Evolutionary conservation across 2,797 vertebrate species (phyloP).

Genomic region (Cottoperca gobio): DNA sequence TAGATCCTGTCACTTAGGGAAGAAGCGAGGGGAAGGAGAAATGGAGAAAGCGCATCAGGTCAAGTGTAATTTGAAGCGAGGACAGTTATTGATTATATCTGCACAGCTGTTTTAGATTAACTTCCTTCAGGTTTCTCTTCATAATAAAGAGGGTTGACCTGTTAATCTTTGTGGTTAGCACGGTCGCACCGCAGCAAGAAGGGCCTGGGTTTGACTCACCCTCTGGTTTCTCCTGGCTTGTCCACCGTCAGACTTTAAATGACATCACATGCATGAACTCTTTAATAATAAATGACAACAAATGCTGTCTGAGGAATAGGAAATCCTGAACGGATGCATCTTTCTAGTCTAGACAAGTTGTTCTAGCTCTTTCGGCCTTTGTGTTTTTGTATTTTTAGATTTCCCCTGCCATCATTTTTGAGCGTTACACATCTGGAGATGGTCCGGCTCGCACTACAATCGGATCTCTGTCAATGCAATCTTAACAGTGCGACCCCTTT

Average conservation of each 20-base stretch:
- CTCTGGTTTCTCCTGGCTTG: not conserved
- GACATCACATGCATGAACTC: not conserved
- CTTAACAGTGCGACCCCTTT: not conserved
- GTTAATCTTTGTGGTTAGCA: no score
- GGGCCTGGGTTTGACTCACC: not conserved
- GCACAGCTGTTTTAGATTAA: not conserved
- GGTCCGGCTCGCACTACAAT: not conserved
- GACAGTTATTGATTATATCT: not conserved
- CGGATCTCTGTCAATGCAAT: not conserved
- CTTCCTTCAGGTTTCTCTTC: not conserved
- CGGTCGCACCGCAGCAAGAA: not conserved
- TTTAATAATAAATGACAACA: not conserved
- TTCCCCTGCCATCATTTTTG: not conserved
- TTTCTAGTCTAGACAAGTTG: not conserved
- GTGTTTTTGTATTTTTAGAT: not conserved
- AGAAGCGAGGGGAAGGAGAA: not conserved
- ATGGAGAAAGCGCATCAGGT: not conserved
- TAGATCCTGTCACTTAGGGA: constrained; percentile 1
- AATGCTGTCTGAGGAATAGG: not conserved
- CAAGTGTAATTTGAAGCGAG: not conserved
- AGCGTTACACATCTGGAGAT: not conserved
- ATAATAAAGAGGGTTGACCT: not conserved
- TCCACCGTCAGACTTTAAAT: not conserved
- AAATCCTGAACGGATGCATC: no score
- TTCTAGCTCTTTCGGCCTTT: not conserved